Conservation (phyloP, 1,140 invertebrate species). For the Tetranychus cinnabarinus region DNA sequence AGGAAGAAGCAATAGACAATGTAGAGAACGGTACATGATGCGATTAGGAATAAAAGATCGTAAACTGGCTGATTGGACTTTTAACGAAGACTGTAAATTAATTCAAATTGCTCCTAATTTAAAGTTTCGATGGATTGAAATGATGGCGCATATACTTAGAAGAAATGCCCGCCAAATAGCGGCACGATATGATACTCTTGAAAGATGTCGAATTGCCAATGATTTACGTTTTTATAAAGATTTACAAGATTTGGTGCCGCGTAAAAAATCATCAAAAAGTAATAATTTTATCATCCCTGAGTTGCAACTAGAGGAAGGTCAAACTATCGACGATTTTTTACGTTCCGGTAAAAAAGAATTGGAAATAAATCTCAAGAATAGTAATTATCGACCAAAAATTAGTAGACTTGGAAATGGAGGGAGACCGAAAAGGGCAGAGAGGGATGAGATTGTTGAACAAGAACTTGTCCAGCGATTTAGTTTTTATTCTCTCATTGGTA, state of each 20-base stretch:
- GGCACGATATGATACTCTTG: not conserved
- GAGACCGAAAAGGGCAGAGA: not conserved
- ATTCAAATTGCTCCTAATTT: not conserved
- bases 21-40: slow-evolving; percentile 7
- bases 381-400: not conserved
- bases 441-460: not conserved
- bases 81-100: not conserved
- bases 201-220: not conserved
- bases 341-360: not conserved
- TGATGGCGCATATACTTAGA: not conserved
- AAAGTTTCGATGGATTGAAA: not conserved
- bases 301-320: not conserved
- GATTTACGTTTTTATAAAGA: not conserved
- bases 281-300: not conserved
- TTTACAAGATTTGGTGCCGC: not conserved
- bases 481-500: not conserved
- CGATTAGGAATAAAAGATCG: not conserved
- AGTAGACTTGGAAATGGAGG: not conserved
- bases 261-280: not conserved
- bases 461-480: not conserved
- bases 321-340: not conserved
- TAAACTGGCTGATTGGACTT: slow-evolving; percentile 3
- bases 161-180: slow-evolving; percentile 1
- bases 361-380: not conserved
- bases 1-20: slow-evolving; percentile 6